phyloP scores from a whole-genome alignment of 2,888 invertebrate genomes.

The Blastobasis adustella region DNA sequence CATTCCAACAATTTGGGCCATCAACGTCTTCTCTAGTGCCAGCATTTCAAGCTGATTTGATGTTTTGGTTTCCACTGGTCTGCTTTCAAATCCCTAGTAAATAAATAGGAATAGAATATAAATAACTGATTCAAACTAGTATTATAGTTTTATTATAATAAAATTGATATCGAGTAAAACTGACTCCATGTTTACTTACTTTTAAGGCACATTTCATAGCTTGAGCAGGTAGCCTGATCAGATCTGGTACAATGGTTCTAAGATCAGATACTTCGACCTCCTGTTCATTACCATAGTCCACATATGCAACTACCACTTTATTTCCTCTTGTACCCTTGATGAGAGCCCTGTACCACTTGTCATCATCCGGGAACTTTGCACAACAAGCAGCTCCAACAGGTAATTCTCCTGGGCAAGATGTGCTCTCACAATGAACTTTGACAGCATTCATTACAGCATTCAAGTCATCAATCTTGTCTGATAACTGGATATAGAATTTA shows the following conservation, averaged over 20 bases:
- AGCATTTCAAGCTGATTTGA: conserved; percentile 80
- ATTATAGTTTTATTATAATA: no score
- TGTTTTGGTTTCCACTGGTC: conserved; percentile 70
- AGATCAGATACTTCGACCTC: conserved; percentile 76
- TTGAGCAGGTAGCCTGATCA: conserved; percentile 80
- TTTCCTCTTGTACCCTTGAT: conserved; percentile 77
- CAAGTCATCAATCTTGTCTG: conserved; percentile 74
- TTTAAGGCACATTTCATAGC: conserved; percentile 86
- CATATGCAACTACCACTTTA: conserved; percentile 84
- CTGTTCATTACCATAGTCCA: conserved; percentile 97
- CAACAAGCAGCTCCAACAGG: conserved; percentile 80
- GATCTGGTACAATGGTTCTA: conserved; percentile 77
- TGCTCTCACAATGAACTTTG: conserved; percentile 73
- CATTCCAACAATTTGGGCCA: conserved; percentile 73
- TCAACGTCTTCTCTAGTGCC: conserved; percentile 78
- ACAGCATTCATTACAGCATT: conserved; percentile 81
- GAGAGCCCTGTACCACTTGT: conserved; percentile 93
- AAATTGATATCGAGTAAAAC: no score
- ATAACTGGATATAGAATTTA: conserved; percentile 84
- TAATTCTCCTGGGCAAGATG: conserved; percentile 59
- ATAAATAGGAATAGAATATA: conserved; percentile 6
- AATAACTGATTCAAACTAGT: neutral
- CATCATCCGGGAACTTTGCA: conserved; percentile 86
- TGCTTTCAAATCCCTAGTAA: conserved; percentile 66
- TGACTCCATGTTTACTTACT: conserved; percentile 27